These are phyloP conservation scores for Eulemur rubriventer DNA, from an alignment of 2,797 vertebrate genomes.

Conservation along the genomic window DNA sequence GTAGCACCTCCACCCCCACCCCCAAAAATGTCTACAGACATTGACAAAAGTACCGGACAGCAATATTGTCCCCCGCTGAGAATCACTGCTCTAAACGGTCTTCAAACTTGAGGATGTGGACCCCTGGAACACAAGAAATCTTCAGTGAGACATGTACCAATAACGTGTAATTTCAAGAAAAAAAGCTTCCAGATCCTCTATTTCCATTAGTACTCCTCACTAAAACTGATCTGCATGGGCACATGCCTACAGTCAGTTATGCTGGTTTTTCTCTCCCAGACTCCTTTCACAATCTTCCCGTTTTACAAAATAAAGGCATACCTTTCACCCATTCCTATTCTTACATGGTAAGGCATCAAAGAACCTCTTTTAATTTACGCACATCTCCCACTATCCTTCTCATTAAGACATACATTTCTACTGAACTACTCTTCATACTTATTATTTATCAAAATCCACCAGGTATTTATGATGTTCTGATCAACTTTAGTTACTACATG, in stretches of 20 bases:
- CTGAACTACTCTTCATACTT: not conserved
- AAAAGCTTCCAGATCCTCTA: not conserved
- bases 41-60: not conserved
- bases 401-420: not conserved
- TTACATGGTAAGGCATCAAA: not conserved
- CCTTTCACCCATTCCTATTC: not conserved
- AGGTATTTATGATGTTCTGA: not conserved
- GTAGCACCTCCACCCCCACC: accelerated
- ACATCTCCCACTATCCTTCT: not conserved
- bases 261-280: not conserved
- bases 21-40: not conserved
- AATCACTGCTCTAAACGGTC: not conserved
- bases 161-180: not conserved
- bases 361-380: not conserved
- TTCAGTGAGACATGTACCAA: not conserved
- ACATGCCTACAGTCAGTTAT: not conserved
- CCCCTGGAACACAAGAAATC: not conserved
- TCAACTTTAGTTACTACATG: not conserved
- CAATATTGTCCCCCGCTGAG: not conserved
- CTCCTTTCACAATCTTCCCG: not conserved
- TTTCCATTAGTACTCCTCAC: not conserved
- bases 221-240: not conserved
- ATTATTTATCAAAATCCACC: not conserved
- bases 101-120: not conserved
- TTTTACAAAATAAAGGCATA: not conserved